A percentile compares a stretch with the other conserved stretches of the same genome.
These are phyloP conservation scores for Eurytoma californica DNA, from an alignment of 2,888 invertebrate species.

Conservation along the genomic window DNA sequence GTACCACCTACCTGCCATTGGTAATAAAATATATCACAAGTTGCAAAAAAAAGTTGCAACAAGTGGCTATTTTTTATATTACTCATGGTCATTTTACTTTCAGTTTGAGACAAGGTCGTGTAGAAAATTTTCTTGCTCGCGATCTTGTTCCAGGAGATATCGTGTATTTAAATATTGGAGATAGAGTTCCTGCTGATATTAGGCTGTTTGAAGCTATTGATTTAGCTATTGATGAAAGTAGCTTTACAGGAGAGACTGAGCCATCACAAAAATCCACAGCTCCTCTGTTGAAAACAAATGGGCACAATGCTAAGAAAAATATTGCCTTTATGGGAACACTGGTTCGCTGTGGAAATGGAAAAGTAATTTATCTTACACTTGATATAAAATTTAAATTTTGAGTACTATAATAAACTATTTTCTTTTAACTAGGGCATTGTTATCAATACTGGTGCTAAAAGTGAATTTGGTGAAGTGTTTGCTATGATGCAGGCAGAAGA, in stretches of 20 bases:
- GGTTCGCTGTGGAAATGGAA: constrained; percentile 95
- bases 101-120: constrained; percentile 89
- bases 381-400: constrained; percentile 13
- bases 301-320: constrained; percentile 85
- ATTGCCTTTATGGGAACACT: constrained; percentile 99
- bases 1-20: constrained; percentile 97
- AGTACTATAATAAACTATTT: constrained; percentile 31
- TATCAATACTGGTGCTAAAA: constrained; percentile 96
- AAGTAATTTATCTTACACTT: constrained; percentile 77
- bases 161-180: constrained; percentile 93
- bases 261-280: constrained; percentile 88
- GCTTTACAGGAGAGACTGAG: constrained; percentile 99
- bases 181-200: constrained; percentile 97
- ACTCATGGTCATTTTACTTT: constrained; percentile 56
- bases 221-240: constrained; percentile 96
- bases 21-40: constrained; percentile 75
- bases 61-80: background rate
- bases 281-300: constrained; percentile 81
- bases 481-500: constrained; percentile 99
- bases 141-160: constrained; percentile 98
- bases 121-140: constrained; percentile 93
- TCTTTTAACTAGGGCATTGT: constrained; percentile 88
- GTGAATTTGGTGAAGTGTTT: constrained; percentile 99
- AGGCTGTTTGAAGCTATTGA: constrained; percentile 95
- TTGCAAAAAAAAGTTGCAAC: background rate